These are phyloP conservation scores for Heterotilapia buettikoferi DNA, from an alignment of 2,113 vertebrate species.

Conservation along the genomic window DNA sequence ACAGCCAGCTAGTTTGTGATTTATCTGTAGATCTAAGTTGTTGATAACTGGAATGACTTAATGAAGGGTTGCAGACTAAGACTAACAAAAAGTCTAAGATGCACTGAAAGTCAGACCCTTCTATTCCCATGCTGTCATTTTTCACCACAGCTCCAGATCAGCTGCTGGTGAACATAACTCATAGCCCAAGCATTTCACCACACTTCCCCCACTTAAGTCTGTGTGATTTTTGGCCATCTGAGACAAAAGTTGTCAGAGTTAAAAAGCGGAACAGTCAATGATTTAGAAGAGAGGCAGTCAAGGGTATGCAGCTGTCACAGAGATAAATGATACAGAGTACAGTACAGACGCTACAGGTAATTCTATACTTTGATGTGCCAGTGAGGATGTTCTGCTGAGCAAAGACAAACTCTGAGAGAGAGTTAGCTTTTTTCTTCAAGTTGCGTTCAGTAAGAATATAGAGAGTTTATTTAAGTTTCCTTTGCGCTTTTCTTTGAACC, in stretches of 20 bases:
- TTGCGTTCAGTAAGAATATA: background rate
- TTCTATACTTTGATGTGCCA: background rate
- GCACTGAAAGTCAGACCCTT: background rate
- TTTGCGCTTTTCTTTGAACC: background rate
- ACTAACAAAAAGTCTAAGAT: background rate
- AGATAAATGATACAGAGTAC: background rate
- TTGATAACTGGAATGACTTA: background rate
- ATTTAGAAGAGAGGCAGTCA: background rate
- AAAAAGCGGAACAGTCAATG: background rate
- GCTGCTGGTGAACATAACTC: background rate
- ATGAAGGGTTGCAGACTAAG: background rate
- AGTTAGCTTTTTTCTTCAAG: background rate
- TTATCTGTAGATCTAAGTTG: background rate
- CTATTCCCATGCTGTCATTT: background rate
- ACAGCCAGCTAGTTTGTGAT: background rate
- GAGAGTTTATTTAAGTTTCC: background rate
- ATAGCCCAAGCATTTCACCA: background rate
- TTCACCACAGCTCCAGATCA: background rate
- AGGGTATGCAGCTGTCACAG: background rate
- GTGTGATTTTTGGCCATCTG: background rate
- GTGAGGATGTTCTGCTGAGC: background rate
- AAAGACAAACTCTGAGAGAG: background rate
- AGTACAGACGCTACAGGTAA: background rate
- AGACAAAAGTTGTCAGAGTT: background rate
- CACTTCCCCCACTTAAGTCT: background rate